Conservation (phyloP, 2,888 invertebrate genomes). For the Epistrophella euchroma region DNA sequence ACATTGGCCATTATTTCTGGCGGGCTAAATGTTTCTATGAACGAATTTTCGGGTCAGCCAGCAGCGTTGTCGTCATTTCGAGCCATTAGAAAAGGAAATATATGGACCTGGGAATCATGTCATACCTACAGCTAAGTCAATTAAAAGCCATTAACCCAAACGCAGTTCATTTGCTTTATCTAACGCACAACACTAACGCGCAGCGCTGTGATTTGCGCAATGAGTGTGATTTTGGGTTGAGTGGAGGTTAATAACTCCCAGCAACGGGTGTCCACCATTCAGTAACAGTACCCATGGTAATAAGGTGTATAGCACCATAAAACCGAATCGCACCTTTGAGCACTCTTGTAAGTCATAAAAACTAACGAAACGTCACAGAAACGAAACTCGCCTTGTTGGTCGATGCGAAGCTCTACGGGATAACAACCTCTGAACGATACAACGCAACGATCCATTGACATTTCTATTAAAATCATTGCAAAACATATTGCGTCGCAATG, state of each 20-base stretch:
- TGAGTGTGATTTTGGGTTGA: constrained; percentile 47
- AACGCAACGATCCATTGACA: constrained; percentile 68
- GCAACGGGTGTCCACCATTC: constrained; percentile 58
- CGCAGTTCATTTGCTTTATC: constrained; percentile 43
- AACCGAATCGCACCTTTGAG: constrained; percentile 58
- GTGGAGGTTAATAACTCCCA: constrained; percentile 65
- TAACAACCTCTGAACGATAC: constrained; percentile 2
- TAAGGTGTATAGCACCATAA: constrained; percentile 44
- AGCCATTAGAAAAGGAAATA: constrained; percentile 50
- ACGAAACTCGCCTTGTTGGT: constrained; percentile 27
- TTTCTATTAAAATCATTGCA: constrained; percentile 76
- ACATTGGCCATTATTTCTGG: constrained; percentile 55
- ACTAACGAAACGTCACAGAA: constrained; percentile 63
- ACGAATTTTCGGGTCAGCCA: constrained; percentile 60
- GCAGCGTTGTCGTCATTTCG: not conserved
- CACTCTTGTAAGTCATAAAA: constrained; percentile 48
- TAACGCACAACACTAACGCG: constrained; percentile 47
- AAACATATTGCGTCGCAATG: constrained; percentile 52
- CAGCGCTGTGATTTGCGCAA: constrained; percentile 40
- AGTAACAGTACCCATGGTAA: constrained; percentile 54
- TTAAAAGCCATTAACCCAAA: constrained; percentile 67
- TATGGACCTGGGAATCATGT: constrained; percentile 71
- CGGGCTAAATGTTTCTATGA: constrained; percentile 45
- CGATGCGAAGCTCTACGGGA: constrained; percentile 46
- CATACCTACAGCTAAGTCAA: constrained; percentile 60